A percentile compares a stretch with the other conserved stretches of the same genome.
These are phyloP conservation scores for Diphyllodes magnificus DNA, from an alignment of 2,113 vertebrate species.

Conservation along the genomic window DNA sequence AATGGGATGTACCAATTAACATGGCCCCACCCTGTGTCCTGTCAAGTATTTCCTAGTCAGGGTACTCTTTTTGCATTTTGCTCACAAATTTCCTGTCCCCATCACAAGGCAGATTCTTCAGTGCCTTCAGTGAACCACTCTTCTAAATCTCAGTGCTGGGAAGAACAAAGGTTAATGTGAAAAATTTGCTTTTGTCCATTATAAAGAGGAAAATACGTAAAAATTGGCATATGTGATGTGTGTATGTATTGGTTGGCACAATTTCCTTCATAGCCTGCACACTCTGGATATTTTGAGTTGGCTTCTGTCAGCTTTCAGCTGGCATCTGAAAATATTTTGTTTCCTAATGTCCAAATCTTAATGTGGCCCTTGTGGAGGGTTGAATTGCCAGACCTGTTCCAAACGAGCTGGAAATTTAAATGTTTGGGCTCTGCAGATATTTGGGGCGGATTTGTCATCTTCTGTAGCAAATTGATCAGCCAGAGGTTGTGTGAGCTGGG, in stretches of 20 bases:
- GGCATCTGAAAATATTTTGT: background rate
- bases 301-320: background rate
- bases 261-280: background rate
- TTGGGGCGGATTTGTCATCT: background rate
- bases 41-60: background rate
- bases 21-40: background rate
- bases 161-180: background rate
- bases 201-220: background rate
- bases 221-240: background rate
- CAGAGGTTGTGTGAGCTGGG: background rate
- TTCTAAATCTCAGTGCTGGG: background rate
- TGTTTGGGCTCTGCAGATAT: background rate
- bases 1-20: background rate
- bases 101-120: background rate
- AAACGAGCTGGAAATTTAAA: background rate
- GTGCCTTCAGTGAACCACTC: background rate
- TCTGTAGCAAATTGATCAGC: background rate
- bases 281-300: background rate
- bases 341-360: background rate
- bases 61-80: background rate
- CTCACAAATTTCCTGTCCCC: background rate
- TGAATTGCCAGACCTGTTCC: background rate
- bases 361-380: background rate
- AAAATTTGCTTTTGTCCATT: background rate
- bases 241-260: background rate